Evolutionary conservation across 2,113 vertebrate species (phyloP).

Genomic region (Macrotis lagotis): DNA sequence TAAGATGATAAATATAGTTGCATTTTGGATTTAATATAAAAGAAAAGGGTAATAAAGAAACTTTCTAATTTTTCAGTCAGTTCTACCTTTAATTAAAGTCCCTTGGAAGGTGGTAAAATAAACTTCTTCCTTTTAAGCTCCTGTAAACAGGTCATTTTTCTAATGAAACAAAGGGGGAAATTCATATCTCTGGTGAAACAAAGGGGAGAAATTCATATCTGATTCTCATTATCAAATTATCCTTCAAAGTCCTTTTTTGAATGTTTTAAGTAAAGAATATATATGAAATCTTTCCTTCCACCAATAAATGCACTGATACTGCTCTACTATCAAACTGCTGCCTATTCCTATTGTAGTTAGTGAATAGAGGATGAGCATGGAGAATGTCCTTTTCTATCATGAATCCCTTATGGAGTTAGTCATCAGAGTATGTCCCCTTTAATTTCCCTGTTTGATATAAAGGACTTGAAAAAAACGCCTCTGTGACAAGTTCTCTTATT

Average conservation of each 20-base stretch:
- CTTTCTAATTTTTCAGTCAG: neutral
- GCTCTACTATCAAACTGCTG: neutral
- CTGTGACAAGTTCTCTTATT: slow-evolving; percentile 21
- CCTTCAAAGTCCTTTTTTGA: neutral
- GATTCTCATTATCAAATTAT: no score
- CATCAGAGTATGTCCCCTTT: neutral
- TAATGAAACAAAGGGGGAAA: no score
- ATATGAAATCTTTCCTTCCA: neutral
- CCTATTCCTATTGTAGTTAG: neutral
- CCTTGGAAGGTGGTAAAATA: no score
- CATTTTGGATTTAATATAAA: no score
- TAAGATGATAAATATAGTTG: no score
- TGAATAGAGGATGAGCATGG: neutral
- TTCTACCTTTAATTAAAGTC: neutral
- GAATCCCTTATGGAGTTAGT: neutral
- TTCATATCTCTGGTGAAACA: no score
- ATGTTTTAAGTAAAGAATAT: neutral
- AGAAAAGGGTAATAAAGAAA: neutral
- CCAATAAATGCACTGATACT: neutral
- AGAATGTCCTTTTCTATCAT: neutral
- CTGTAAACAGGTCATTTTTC: no score
- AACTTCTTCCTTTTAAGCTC: no score
- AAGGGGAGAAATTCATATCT: no score
- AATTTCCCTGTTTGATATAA: neutral
- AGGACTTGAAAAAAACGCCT: slow-evolving; percentile 22